Conservation (phyloP, 2,888 invertebrate genomes). For the Iphiclides podalirius region DNA sequence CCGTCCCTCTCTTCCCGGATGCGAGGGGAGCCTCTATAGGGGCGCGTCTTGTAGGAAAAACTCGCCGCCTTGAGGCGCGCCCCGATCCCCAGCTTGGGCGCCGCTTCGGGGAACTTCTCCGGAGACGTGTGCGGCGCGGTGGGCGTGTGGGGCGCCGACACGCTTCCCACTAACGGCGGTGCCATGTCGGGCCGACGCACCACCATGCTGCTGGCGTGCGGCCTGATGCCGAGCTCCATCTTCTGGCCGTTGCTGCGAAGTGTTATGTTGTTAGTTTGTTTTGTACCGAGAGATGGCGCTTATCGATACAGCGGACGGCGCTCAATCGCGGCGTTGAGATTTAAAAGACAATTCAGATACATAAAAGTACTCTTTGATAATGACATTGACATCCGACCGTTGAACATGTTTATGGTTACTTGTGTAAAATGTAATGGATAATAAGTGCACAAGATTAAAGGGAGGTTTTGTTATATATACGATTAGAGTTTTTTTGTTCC, state of each 20-base stretch:
- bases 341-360: no score
- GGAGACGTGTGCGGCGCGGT: slow-evolving; percentile 46
- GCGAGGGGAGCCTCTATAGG: slow-evolving; percentile 51
- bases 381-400: no score
- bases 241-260: slow-evolving; percentile 38
- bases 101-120: slow-evolving; percentile 29
- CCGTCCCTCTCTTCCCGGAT: slow-evolving; percentile 45
- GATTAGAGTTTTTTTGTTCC: no score
- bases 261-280: no score
- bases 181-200: slow-evolving; percentile 51
- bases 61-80: slow-evolving; percentile 61
- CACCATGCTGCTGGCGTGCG: slow-evolving; percentile 60
- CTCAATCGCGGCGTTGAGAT: no score
- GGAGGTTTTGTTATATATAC: no score
- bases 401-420: no score
- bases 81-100: slow-evolving; percentile 44
- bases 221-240: slow-evolving; percentile 47
- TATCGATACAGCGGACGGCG: no score
- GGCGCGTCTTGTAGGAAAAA: slow-evolving; percentile 58
- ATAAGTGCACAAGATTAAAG: no score
- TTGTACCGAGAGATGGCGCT: no score
- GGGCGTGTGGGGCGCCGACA: slow-evolving; percentile 72
- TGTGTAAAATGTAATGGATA: no score
- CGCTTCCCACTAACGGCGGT: slow-evolving; percentile 38
- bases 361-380: no score